A percentile compares a stretch with the other conserved stretches of the same genome.
Conservation (phyloP, 2,113 vertebrate genomes). For the Clarias gariepinus region DNA sequence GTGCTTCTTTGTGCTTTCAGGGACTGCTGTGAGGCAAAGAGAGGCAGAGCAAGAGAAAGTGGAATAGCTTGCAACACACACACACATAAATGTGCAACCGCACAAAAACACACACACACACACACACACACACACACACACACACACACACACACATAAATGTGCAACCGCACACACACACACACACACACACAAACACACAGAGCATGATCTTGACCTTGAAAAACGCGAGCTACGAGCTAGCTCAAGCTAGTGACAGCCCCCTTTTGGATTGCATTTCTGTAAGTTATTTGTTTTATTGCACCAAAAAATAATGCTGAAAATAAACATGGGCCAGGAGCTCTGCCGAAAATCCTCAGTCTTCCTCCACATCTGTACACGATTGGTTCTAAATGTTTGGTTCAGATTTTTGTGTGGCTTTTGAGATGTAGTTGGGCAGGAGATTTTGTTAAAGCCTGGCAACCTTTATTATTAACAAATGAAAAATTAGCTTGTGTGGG, state of each 20-base stretch:
- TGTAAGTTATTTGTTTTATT: background rate
- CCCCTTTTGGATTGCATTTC: background rate
- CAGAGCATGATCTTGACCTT: background rate
- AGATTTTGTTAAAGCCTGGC: background rate
- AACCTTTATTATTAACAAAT: background rate
- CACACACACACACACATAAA: background rate
- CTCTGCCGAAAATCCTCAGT: background rate
- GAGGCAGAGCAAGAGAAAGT: background rate
- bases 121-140: background rate
- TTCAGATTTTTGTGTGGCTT: background rate
- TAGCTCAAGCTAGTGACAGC: background rate
- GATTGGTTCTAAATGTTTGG: background rate
- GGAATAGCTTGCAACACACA: background rate
- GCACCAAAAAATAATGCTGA: background rate
- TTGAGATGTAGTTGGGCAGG: background rate
- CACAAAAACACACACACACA: background rate
- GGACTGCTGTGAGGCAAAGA: background rate
- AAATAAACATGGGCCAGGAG: background rate
- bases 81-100: background rate
- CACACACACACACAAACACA: background rate
- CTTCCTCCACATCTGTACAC: background rate
- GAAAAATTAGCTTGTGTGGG: background rate
- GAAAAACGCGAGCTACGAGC: background rate
- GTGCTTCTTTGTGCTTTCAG: background rate
- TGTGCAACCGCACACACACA: background rate